Evolutionary conservation across 2,888 invertebrate genomes (phyloP).

Genomic region (Ariolimax columbianus): DNA sequence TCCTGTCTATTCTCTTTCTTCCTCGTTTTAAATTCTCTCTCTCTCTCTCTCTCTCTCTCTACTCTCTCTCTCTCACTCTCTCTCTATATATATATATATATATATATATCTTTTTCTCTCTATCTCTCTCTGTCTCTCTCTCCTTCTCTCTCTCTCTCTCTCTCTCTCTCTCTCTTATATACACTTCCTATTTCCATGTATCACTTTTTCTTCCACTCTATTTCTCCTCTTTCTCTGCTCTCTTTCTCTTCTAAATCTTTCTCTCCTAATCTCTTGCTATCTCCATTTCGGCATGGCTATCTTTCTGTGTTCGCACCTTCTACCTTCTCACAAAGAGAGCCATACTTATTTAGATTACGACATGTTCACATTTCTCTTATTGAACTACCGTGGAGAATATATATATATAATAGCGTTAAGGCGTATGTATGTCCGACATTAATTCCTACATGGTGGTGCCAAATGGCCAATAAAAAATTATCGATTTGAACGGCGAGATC

Average conservation of each 20-base stretch:
- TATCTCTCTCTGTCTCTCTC: not conserved
- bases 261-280: not conserved
- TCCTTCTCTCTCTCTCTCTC: not conserved
- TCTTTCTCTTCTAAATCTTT: not conserved
- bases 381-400: too few species aligned
- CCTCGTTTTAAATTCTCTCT: not conserved
- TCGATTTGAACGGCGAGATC: too few species aligned
- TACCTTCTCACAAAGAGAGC: too few species aligned
- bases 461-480: too few species aligned
- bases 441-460: too few species aligned
- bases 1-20: not conserved
- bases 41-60: not conserved
- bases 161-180: not conserved
- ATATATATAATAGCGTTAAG: too few species aligned
- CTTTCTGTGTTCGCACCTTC: too few species aligned
- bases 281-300: not conserved
- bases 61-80: not conserved
- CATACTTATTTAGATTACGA: too few species aligned
- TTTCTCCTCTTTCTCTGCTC: not conserved
- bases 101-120: not conserved
- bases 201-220: not conserved
- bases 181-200: not conserved
- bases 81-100: not conserved
- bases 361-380: too few species aligned
- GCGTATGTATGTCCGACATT: too few species aligned